Base-by-base conservation (phyloP, 1,140 invertebrate genomes). In the Aphaenogaster floridana region DNA sequence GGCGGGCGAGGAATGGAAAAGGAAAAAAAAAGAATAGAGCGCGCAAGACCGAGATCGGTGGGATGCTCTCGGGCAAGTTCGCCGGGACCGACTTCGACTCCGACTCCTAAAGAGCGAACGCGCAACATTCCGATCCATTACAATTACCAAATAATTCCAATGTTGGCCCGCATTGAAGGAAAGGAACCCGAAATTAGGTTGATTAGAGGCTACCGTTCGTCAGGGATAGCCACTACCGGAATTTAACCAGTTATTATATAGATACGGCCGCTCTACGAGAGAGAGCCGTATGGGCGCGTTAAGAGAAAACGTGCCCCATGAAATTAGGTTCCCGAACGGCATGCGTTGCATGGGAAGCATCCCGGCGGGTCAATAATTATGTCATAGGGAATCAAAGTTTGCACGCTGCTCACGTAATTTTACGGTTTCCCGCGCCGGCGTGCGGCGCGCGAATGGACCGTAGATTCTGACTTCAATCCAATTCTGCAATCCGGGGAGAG, bases 151-250 rank as follows among this genome's bases (percentile, higher is more conserved):
- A 95, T 95, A 95, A 95, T 95, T 94, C 91, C 92, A 93, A 93
- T 92, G 93, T 93, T 94, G 93, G 90, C 88, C 93, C 92, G 93
- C 88, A 93, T 94, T 91, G 90, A 91, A 76, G 84, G 85, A 92
- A 92, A 89, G 91, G 86, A 95, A 95, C 94, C 94, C 90, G 89
- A 94, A 95, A 95, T 95, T 95, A 95, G 94, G 89, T 94, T 95
- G 95, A 95, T 95, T 95, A 95, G 95, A 94, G 95, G 95, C 95
- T 95, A 95, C 95, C 94, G 95, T 95, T 95, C 93, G 94, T 93
- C 94, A 94, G 93, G 72, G 93, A 95, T 94, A 87, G 90, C 94
- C 92, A 95, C 95, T 95, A 95, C 95, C 95, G 95, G 95, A 95
- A 95, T 95, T 95, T 93, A 93, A 95, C 94, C 93, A 94, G 92